phyloP scores from a whole-genome alignment of 2,888 invertebrate species.

The Lamproptera curius region DNA sequence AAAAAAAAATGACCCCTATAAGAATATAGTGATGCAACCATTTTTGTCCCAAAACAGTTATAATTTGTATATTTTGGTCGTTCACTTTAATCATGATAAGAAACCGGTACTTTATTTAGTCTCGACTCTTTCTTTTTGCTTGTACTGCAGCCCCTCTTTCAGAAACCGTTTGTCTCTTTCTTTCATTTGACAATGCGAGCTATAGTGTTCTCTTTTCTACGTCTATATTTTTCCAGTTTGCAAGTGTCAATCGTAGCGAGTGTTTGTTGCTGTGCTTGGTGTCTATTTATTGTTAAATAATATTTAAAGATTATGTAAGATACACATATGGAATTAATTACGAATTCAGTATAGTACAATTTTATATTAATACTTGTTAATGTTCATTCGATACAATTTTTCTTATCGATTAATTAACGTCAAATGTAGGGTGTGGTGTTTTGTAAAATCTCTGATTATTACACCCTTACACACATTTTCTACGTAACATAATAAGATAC shows the following conservation, averaged over 20 bases:
- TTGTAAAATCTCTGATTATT: no score
- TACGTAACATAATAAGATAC: neutral
- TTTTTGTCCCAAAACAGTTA: constrained; percentile 1
- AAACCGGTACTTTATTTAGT: constrained; percentile 45
- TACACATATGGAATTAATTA: constrained; percentile 2
- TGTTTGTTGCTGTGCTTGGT: constrained; percentile 40
- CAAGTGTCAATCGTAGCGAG: constrained; percentile 53
- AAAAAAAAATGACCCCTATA: no score
- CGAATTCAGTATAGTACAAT: neutral
- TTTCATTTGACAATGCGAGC: constrained; percentile 23
- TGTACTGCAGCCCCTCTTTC: constrained; percentile 37
- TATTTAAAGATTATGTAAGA: constrained; percentile 15
- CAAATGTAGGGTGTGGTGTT: constrained; percentile 37
- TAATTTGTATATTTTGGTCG: constrained; percentile 15
- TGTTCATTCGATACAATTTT: constrained; percentile 8
- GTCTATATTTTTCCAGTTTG: constrained; percentile 45
- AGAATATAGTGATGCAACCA: neutral
- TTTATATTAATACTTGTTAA: neutral
- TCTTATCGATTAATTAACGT: constrained; percentile 26
- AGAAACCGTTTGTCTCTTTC: constrained; percentile 39
- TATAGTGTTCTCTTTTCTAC: constrained; percentile 38
- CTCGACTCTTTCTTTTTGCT: constrained; percentile 29
- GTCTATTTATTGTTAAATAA: constrained; percentile 28
- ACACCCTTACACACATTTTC: constrained; percentile 19
- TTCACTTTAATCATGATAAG: constrained; percentile 40